phyloP scores from a whole-genome alignment of 2,797 vertebrate genomes.

The Eulemur rubriventer region DNA sequence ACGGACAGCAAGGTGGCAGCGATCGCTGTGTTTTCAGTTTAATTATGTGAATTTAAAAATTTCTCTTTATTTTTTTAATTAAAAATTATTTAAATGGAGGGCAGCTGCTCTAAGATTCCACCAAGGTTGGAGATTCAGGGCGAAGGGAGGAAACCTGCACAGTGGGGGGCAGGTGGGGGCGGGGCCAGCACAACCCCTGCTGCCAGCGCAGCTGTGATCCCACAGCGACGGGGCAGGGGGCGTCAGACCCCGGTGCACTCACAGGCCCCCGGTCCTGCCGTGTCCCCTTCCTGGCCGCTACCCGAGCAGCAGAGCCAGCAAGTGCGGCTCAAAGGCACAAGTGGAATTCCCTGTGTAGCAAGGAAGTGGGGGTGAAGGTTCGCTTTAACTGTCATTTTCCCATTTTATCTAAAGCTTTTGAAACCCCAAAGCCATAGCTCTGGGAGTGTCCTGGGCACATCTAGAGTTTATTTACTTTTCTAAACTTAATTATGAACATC shows the following conservation, averaged over 20 bases:
- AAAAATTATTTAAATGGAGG: neutral
- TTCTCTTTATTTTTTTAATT: neutral
- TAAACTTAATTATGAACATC: neutral
- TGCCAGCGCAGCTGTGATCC: too few species aligned
- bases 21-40: neutral
- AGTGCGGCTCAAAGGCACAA: neutral
- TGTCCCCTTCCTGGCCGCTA: neutral
- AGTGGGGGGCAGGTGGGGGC: neutral
- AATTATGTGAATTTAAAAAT: neutral
- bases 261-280: too few species aligned
- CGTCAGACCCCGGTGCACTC: neutral
- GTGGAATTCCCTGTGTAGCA: neutral
- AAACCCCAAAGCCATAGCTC: neutral
- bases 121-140: fast-evolving
- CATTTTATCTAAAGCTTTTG: neutral
- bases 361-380: fast-evolving
- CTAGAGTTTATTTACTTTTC: neutral
- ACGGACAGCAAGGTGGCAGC: fast-evolving
- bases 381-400: too few species aligned
- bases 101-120: neutral
- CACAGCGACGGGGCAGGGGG: too few species aligned
- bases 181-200: fast-evolving
- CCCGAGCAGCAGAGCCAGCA: neutral
- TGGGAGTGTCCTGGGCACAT: neutral
- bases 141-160: neutral